Percentiles rank a stretch among this genome's conserved stretches.
phyloP scores from a whole-genome alignment of 1,140 invertebrate genomes.

The Stegodyphus dumicola region DNA sequence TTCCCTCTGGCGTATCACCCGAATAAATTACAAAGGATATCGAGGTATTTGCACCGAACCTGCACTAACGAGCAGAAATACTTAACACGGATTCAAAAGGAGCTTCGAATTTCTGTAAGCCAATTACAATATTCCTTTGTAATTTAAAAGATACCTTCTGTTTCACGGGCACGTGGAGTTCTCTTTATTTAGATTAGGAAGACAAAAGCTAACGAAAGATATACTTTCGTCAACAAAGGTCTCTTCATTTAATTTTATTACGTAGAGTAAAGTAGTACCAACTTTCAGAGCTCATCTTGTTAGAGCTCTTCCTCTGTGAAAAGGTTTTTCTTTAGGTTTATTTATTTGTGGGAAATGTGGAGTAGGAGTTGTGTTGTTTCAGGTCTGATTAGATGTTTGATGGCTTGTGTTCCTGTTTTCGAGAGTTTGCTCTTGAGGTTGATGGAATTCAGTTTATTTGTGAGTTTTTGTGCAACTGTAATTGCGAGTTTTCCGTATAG shows the following conservation, averaged over 20 bases:
- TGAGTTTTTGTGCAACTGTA: too few species aligned
- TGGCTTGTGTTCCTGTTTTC: not conserved
- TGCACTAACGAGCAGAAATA: not conserved
- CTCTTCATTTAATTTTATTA: conserved; percentile 32
- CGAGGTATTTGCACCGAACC: too few species aligned
- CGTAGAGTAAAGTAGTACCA: not conserved
- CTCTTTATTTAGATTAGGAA: not conserved
- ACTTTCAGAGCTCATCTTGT: conserved; percentile 17
- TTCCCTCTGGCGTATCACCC: too few species aligned
- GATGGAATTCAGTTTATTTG: not conserved
- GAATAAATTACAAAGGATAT: too few species aligned
- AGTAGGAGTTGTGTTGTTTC: not conserved
- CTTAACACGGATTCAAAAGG: not conserved
- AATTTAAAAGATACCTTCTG: not conserved
- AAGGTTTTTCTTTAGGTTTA: not conserved
- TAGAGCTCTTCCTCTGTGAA: not conserved
- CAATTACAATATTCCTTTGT: conserved; percentile 14
- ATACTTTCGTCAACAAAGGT: not conserved
- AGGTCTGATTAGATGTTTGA: conserved; percentile 2
- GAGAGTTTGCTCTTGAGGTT: not conserved
- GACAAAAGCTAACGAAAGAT: conserved; percentile 6
- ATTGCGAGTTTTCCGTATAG: too few species aligned
- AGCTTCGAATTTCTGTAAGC: conserved; percentile 17
- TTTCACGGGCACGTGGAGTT: not conserved
- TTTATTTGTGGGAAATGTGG: not conserved